A percentile compares a stretch with the other conserved stretches of the same genome.
Evolutionary conservation across 2,797 vertebrate genomes (phyloP).

Genomic region (Tamandua tetradactyla): DNA sequence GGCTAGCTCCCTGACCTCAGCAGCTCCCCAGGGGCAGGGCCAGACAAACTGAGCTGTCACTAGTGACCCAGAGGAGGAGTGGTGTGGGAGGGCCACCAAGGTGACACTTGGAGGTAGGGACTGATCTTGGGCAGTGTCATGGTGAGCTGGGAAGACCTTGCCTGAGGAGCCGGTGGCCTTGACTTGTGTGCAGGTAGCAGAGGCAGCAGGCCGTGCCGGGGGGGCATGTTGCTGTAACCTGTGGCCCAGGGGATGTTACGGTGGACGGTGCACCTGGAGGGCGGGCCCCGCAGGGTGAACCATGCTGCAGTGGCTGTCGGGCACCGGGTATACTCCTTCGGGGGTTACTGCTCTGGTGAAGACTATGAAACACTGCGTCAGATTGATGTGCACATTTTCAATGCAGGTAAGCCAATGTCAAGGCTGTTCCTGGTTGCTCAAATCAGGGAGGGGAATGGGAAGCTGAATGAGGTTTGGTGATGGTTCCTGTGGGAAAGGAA

Average conservation of each 20-base stretch:
- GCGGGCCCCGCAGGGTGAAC: constrained; percentile 98
- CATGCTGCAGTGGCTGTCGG: constrained; percentile 98
- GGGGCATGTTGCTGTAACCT: constrained; percentile 82
- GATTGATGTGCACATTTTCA: constrained; percentile 99
- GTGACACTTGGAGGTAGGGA: constrained; percentile 57
- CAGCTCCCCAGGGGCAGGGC: constrained; percentile 47
- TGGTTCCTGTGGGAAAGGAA: not conserved
- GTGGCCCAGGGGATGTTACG: constrained; percentile 92
- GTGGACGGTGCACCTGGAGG: constrained; percentile 99
- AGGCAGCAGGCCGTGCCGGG: constrained; percentile 76
- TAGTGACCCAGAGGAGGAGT: constrained; percentile 42
- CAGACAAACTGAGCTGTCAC: constrained; percentile 72
- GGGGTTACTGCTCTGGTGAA: constrained; percentile 98
- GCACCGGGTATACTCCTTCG: constrained; percentile 98
- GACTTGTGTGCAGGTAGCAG: constrained; percentile 71
- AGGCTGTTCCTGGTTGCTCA: not conserved
- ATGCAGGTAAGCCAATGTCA: constrained; percentile 89
- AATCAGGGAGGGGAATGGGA: not conserved
- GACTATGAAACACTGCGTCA: constrained; percentile 98
- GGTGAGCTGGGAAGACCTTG: not conserved
- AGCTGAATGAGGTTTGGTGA: not conserved
- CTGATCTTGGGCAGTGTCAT: constrained; percentile 20
- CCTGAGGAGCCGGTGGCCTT: constrained; percentile 48
- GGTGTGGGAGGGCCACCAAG: constrained; percentile 67
- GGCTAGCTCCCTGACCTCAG: constrained; percentile 68